A percentile compares a stretch with the other conserved stretches of the same genome.
phyloP scores from a whole-genome alignment of 2,797 vertebrate species.

The Cryptoblepharus egeriae region DNA sequence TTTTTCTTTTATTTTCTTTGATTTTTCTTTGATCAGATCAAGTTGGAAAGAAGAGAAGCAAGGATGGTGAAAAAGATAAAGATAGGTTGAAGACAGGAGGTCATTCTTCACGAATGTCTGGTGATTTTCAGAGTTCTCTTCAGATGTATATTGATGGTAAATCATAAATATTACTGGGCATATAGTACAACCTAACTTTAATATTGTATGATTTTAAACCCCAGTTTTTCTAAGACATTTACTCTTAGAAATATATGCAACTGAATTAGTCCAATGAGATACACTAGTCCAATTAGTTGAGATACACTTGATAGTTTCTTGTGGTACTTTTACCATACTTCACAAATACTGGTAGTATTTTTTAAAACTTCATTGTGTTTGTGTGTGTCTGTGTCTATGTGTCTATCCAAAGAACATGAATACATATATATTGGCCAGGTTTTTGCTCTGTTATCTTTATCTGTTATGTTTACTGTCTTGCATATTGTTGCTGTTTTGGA shows the following conservation, averaged over 20 bases:
- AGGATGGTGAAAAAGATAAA: slow-evolving; percentile 77
- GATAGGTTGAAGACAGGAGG: slow-evolving; percentile 68
- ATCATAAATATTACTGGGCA: slow-evolving; percentile 39
- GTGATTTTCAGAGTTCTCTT: slow-evolving; percentile 58
- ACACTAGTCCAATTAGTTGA: too few species aligned
- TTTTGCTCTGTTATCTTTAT: too few species aligned
- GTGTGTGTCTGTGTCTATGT: too few species aligned
- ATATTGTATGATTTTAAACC: neutral
- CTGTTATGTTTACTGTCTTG: neutral
- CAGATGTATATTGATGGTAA: slow-evolving; percentile 71
- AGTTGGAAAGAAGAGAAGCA: slow-evolving; percentile 73
- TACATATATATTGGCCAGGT: neutral
- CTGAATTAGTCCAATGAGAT: too few species aligned
- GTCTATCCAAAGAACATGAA: neutral
- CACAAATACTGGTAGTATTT: neutral
- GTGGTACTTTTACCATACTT: too few species aligned
- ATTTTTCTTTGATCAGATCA: slow-evolving; percentile 60
- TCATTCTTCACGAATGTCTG: slow-evolving; percentile 57
- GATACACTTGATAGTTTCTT: too few species aligned
- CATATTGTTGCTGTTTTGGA: neutral
- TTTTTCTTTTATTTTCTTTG: too few species aligned
- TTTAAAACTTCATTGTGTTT: neutral
- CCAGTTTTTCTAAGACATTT: too few species aligned
- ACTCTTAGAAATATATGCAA: neutral
- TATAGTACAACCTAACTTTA: neutral